Evolutionary conservation across 2,797 vertebrate species (phyloP), one percentile per base, ranked within the genome.

Genomic region (Sebastes hubbsi): DNA sequence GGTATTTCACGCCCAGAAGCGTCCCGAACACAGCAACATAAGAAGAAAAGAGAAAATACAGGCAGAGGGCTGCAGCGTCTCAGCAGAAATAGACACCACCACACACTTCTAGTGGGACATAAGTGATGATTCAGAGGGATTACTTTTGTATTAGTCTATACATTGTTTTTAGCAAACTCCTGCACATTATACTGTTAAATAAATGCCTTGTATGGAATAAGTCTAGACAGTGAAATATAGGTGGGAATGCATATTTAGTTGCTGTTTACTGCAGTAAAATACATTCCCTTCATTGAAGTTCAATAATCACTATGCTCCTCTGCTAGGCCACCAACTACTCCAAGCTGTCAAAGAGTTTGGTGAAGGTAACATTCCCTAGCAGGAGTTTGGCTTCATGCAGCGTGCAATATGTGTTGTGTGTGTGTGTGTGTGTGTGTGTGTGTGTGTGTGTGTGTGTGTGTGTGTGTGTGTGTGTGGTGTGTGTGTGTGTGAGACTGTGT

Each of bases 291-390:
- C 25, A 38, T 1, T 64, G 38, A 70, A 42, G 56, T 30, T 25
- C 27, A 1, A 72, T n/a, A 72, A 72, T 0, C 22, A 20, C 6
- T 54, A 18, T 54, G n/a, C 52, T 54, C 9, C 52, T 54, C 16
- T 54, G 20, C n/a, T 54, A 12, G 0, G n/a, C 55, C 63, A 27
- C 4, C 14, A 13, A 46, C 29, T 20, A 12, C 56, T 38, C 29
- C 67, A 65, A 72, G 64, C 80, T 78, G 72, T 74, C 75, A 42
- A 1, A 71, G 66, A 77, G 63, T 60, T 83, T 67, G 38, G 34
- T 5, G 5, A 73, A 42, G 32, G 27, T 54, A 67, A 29, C 65
- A 7, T 5, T 29, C 32, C 78, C 64, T 58, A 42, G 87, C 70
- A 62, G 64, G 70, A 63, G 59, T 67, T 24, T 38, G 52, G 62